Percentiles rank a stretch among this genome's conserved stretches.
These are phyloP conservation scores for Drosophila dunni DNA, from an alignment of 1,140 invertebrate genomes.

Conservation along the genomic window DNA sequence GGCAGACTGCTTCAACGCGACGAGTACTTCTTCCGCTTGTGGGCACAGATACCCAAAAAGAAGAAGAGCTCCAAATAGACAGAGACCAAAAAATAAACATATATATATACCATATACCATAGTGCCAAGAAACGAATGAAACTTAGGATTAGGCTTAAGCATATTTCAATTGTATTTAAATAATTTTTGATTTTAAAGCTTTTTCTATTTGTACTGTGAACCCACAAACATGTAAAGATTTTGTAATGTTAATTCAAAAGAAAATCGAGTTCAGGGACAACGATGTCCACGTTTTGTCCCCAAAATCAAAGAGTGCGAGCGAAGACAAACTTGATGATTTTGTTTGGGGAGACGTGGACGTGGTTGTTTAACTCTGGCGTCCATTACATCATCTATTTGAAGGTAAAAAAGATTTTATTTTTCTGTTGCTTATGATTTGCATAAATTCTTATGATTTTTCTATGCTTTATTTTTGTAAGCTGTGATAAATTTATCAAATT, in stretches of 20 bases:
- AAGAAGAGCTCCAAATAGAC: conserved; percentile 77
- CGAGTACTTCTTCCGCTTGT: conserved; percentile 97
- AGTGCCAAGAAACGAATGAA: conserved; percentile 54
- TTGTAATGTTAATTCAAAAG: conserved; percentile 48
- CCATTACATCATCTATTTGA: conserved; percentile 58
- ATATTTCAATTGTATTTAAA: conserved; percentile 73
- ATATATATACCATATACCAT: background rate
- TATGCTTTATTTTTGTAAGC: conserved; percentile 75
- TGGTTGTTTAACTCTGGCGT: conserved; percentile 43
- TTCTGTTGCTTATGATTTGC: conserved; percentile 59
- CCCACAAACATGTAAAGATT: conserved; percentile 43
- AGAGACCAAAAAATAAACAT: conserved; percentile 1
- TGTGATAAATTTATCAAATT: conserved; percentile 82
- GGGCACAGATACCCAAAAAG: conserved; percentile 72
- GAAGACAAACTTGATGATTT: conserved; percentile 71
- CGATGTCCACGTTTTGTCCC: conserved; percentile 52
- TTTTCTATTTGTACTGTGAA: conserved; percentile 40
- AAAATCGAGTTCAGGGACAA: conserved; percentile 27
- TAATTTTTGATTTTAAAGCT: conserved; percentile 55
- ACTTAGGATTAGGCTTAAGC: conserved; percentile 65
- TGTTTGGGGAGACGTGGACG: conserved; percentile 43
- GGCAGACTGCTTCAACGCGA: conserved; percentile 92
- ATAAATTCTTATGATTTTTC: conserved; percentile 64
- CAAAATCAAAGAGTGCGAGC: conserved; percentile 64
- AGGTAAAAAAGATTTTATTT: conserved; percentile 19